A percentile compares a stretch with the other conserved stretches of the same genome.
phyloP scores from a whole-genome alignment of 2,797 vertebrate species.

The Sparidentex hasta region DNA sequence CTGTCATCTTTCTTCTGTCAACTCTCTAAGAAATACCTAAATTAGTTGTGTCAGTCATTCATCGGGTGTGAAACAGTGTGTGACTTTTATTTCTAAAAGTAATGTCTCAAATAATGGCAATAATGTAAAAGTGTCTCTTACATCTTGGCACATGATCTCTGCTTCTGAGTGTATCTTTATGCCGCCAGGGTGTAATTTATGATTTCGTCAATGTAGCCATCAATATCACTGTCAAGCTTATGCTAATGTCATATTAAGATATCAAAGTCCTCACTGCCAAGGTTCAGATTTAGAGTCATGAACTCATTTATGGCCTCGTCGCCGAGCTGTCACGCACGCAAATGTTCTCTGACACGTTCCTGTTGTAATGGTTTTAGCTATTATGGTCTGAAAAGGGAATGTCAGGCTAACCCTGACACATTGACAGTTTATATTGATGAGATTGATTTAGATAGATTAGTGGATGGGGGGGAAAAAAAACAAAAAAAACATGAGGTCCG shows the following conservation, averaged over 20 bases:
- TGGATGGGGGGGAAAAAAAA: not conserved
- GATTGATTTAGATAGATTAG: conserved; percentile 2
- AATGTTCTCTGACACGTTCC: not conserved
- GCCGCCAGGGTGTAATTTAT: not conserved
- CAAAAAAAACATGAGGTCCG: not conserved
- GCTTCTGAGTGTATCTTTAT: not conserved
- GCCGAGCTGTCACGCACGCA: not conserved
- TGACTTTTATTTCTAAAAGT: not conserved
- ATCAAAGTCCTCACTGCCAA: conserved; percentile 11
- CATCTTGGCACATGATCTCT: not conserved
- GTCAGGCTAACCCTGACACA: conserved; percentile 2
- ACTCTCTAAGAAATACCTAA: not conserved
- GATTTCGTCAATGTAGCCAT: conserved; percentile 2
- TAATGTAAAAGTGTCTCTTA: not conserved
- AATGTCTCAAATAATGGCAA: conserved; percentile 16
- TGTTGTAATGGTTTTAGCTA: not conserved
- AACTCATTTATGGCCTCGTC: conserved; percentile 19
- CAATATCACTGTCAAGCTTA: not conserved
- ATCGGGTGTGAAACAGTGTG: not conserved
- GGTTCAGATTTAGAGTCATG: conserved; percentile 14
- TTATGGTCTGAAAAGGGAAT: not conserved
- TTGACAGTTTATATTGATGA: not conserved
- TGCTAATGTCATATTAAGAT: not conserved
- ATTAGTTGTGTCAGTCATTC: not conserved
- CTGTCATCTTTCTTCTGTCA: not conserved